These are phyloP conservation scores for Triplophysa tibetana DNA, from an alignment of 2,113 vertebrate species.

Conservation along the genomic window DNA sequence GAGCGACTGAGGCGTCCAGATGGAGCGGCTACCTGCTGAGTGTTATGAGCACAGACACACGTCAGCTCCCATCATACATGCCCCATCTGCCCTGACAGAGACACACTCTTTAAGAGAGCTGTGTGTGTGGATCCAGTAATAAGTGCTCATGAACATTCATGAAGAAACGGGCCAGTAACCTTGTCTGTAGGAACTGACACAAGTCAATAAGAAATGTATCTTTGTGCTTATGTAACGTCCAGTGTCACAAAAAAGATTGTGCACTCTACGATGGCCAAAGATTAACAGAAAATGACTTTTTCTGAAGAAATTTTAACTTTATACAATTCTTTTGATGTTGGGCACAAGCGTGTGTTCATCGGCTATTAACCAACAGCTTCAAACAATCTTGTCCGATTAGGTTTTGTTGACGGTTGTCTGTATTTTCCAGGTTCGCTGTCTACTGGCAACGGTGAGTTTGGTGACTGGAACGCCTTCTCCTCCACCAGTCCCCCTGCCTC, in stretches of 20 bases:
- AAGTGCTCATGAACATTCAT: constrained; percentile 1
- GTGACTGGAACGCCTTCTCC: constrained; percentile 94
- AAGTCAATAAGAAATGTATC: background rate
- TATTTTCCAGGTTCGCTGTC: constrained; percentile 70
- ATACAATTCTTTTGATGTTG: too few species aligned
- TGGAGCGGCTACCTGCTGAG: constrained; percentile 76
- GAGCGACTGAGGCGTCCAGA: constrained; percentile 72
- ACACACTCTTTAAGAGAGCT: constrained; percentile 2
- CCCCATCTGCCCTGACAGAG: constrained; percentile 27
- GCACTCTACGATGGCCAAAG: too few species aligned
- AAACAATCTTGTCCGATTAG: too few species aligned
- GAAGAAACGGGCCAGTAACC: background rate
- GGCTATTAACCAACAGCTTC: too few species aligned
- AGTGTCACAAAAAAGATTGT: background rate
- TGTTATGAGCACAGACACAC: constrained; percentile 74
- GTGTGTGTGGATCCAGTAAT: constrained; percentile 9
- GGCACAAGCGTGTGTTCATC: too few species aligned
- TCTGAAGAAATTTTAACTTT: too few species aligned
- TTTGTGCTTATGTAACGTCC: background rate
- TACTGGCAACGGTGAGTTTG: constrained; percentile 91
- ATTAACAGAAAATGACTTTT: too few species aligned
- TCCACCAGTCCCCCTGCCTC: constrained; percentile 73
- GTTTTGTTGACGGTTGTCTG: background rate
- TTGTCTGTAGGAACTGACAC: constrained; percentile 4
- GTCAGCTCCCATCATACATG: constrained; percentile 70